Evolutionary conservation across 2,113 vertebrate species (phyloP), one percentile per base, ranked within the genome.

Genomic region (Epinephelus cyanopodus): DNA sequence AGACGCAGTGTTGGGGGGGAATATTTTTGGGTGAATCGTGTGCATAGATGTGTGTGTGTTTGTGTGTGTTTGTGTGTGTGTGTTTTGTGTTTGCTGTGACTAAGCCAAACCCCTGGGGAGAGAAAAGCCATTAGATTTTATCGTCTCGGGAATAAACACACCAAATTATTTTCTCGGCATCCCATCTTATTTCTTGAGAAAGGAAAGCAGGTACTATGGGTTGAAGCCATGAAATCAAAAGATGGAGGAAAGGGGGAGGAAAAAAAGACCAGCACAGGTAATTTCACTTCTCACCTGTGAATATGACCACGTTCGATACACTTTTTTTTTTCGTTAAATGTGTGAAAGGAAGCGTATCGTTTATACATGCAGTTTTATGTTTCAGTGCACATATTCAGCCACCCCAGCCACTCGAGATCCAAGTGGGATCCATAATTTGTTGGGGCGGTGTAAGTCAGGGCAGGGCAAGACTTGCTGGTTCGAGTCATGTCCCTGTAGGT

Each of bases 91-190:
- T 76, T 85, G 87, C 90, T 88, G 85, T 92, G 92, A 92, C 92
- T 90, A 89, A 92, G 87, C 90, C 91, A 74, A 69, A 79, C 73
- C 77, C 69, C 67, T 29, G 29, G 74, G 81, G 81, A 88, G 66
- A 81, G 76, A 88, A 80, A 92, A 93, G 91, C 92, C 93, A 93
- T 92, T 88, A 1, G n/a, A 89, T 84, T 82, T 57, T 84, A 79
- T 67, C 39, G 39, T 90, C 71, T 87, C 25, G 8, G 62, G 72
- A 70, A 69, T 57, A 74, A 81, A 72, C 17, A 37, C 66, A 74
- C 79, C 75, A 88, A 88, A 87, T 74, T 23, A 52, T 79, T 86
- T 89, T 66, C 62, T 69, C 21, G 8, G 47, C 57, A 64, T 87
- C 73, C 79, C 56, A 64, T 58, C 27, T 57, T 48, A 64, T 72